phyloP scores from a whole-genome alignment of 2,888 invertebrate genomes.

The Leptopilina syphax region DNA sequence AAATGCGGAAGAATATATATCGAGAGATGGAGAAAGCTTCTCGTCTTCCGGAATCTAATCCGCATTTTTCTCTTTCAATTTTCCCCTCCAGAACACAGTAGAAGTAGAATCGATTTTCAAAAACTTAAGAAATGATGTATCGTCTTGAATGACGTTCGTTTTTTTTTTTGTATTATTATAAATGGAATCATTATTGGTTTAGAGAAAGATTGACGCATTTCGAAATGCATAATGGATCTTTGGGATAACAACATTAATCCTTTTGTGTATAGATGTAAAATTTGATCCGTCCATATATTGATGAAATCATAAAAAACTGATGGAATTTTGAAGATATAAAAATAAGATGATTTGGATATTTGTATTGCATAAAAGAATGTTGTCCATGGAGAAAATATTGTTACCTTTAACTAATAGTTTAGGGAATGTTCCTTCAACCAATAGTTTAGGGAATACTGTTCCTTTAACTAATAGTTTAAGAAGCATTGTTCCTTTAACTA shows the following conservation, averaged over 20 bases:
- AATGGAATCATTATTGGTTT: neutral
- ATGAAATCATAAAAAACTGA: too few relatives aligned
- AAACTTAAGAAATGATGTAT: neutral
- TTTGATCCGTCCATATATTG: neutral
- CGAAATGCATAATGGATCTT: neutral
- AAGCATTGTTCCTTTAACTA: neutral
- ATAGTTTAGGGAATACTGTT: too few relatives aligned
- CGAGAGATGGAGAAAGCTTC: too few relatives aligned
- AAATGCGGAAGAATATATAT: slow-evolving; percentile 15
- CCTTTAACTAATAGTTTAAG: too few relatives aligned
- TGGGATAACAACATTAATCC: neutral
- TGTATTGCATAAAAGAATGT: neutral
- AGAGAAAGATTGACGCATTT: neutral
- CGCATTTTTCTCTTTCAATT: too few relatives aligned
- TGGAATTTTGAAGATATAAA: too few relatives aligned
- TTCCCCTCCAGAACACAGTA: too few relatives aligned
- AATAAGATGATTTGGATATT: neutral
- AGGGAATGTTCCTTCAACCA: too few relatives aligned
- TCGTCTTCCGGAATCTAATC: too few relatives aligned
- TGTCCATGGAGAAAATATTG: neutral
- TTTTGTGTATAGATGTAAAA: neutral
- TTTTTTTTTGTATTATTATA: neutral
- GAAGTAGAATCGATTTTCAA: slow-evolving; percentile 2
- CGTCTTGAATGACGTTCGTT: neutral
- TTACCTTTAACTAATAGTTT: too few relatives aligned